Evolutionary conservation across 2,797 vertebrate species (phyloP).

Genomic region (Scomberomorus guttatus): DNA sequence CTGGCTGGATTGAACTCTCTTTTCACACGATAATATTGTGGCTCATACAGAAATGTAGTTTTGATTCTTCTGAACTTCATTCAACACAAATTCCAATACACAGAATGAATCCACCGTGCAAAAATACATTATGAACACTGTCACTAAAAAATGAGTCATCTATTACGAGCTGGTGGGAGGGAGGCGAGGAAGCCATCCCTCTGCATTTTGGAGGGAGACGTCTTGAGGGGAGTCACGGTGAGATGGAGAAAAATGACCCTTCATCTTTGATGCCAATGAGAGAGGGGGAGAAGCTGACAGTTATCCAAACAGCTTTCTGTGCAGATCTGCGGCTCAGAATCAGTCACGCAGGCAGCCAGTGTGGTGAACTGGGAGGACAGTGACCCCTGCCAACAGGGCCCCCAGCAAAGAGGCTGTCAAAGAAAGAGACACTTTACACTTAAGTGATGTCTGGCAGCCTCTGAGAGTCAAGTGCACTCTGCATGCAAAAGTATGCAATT

Average conservation of each 20-base stretch:
- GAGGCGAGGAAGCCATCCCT: slow-evolving; percentile 53
- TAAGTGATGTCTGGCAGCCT: slow-evolving; percentile 60
- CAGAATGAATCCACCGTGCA: neutral
- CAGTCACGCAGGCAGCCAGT: slow-evolving; percentile 66
- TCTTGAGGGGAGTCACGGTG: slow-evolving; percentile 60
- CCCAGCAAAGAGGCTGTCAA: slow-evolving; percentile 56
- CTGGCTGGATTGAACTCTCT: neutral
- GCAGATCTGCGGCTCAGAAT: slow-evolving; percentile 63
- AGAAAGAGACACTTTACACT: slow-evolving; percentile 62
- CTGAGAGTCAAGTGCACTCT: slow-evolving; percentile 47
- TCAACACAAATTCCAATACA: slow-evolving; percentile 15
- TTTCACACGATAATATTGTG: slow-evolving; percentile 18
- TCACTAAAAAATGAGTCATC: slow-evolving; percentile 61
- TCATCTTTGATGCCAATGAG: slow-evolving; percentile 71
- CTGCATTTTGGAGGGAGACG: slow-evolving; percentile 59
- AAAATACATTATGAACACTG: slow-evolving; percentile 26
- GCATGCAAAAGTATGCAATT: slow-evolving; percentile 47
- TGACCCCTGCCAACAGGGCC: slow-evolving; percentile 63
- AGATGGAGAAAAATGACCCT: slow-evolving; percentile 81
- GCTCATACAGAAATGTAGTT: neutral
- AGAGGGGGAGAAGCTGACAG: slow-evolving; percentile 72
- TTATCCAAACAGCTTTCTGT: slow-evolving; percentile 76
- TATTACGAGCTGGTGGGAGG: slow-evolving; percentile 43
- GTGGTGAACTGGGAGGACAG: slow-evolving; percentile 56
- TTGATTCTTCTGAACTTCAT: slow-evolving; percentile 4